Percentiles rank a stretch among this genome's conserved stretches.
These are phyloP conservation scores for Knipowitschia caucasica DNA, from an alignment of 2,797 vertebrate genomes.

Conservation along the genomic window DNA sequence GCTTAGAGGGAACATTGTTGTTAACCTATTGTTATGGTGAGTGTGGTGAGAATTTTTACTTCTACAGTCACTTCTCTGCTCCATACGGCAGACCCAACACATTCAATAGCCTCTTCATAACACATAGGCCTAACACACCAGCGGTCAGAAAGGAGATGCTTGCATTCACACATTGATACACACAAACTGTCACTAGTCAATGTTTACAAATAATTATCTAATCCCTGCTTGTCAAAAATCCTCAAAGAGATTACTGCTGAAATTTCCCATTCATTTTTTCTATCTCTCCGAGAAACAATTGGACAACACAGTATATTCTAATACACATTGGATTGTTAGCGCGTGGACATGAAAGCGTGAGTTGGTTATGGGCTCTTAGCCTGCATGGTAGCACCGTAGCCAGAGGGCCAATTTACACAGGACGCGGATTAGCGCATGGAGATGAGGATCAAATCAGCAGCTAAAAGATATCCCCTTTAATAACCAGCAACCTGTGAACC, in stretches of 20 bases:
- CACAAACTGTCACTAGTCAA: conserved; percentile 81
- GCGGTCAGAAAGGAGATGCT: conserved; percentile 60
- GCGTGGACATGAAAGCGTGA: neutral
- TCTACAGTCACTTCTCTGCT: no score
- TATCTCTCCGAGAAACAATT: conserved; percentile 43
- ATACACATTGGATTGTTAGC: conserved; percentile 13
- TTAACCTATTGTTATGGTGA: no score
- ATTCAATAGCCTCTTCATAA: neutral
- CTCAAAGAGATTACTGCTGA: conserved; percentile 78
- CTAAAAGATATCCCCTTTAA: conserved; percentile 61
- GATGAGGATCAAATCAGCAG: conserved; percentile 65
- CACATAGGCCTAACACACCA: conserved; percentile 15
- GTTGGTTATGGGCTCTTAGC: conserved; percentile 55
- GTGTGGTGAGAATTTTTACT: no score
- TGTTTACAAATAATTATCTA: conserved; percentile 82
- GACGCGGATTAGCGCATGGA: conserved; percentile 63
- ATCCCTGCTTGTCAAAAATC: conserved; percentile 79
- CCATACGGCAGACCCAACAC: no score
- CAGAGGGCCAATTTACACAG: conserved; percentile 71
- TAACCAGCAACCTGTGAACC: conserved; percentile 55
- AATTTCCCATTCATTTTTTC: conserved; percentile 83
- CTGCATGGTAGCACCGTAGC: conserved; percentile 50
- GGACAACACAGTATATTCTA: conserved; percentile 22
- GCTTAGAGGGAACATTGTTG: no score
- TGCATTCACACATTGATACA: conserved; percentile 82